These are phyloP conservation scores for Galaxias olidus DNA, from an alignment of 2,797 vertebrate genomes.

Conservation along the genomic window DNA sequence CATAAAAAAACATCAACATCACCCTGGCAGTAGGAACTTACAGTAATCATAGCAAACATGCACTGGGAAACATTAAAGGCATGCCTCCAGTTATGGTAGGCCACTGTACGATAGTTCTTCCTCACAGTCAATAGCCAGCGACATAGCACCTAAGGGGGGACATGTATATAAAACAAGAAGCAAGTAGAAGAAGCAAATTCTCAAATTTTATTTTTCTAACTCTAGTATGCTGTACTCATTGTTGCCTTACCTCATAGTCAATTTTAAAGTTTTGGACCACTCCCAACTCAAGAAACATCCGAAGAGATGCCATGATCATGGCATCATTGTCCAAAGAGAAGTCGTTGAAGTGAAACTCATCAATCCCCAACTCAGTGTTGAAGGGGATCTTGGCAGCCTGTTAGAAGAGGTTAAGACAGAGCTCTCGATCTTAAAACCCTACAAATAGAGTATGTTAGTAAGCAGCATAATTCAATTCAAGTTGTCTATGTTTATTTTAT, in stretches of 20 bases:
- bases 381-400: slow-evolving; percentile 82
- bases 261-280: slow-evolving; percentile 83
- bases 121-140: slow-evolving; percentile 82
- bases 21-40: slow-evolving; percentile 54
- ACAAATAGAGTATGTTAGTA: slow-evolving; percentile 1
- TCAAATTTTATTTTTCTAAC: too few relatives aligned
- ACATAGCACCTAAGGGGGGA: slow-evolving; percentile 71
- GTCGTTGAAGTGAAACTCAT: slow-evolving; percentile 81
- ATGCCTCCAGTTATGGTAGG: slow-evolving; percentile 83
- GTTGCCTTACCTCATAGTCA: slow-evolving; percentile 76
- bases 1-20: slow-evolving; percentile 21
- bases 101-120: slow-evolving; percentile 82
- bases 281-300: slow-evolving; percentile 81
- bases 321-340: slow-evolving; percentile 82
- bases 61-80: slow-evolving; percentile 83
- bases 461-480: neutral
- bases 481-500: neutral
- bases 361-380: slow-evolving; percentile 77
- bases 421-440: slow-evolving; percentile 37
- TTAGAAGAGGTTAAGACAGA: slow-evolving; percentile 35
- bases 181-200: too few relatives aligned
- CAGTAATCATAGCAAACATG: slow-evolving; percentile 81
- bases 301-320: slow-evolving; percentile 81
- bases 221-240: too few relatives aligned
- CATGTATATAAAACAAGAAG: neutral